Conservation (phyloP, 2,797 vertebrate species). For the Cossypha polioptera region DNA sequence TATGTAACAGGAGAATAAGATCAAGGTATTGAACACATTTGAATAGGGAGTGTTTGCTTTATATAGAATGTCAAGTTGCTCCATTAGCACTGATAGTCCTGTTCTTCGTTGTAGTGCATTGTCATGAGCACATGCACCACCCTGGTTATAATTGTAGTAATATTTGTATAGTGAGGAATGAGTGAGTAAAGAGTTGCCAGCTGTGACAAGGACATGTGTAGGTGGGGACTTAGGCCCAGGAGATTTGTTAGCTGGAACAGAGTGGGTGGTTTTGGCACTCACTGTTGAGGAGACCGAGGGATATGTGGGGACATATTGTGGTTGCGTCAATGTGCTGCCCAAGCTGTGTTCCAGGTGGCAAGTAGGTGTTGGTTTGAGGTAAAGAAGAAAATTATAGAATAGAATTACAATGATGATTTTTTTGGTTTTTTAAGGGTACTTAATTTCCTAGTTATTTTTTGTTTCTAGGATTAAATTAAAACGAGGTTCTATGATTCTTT, state of each 20-base stretch:
- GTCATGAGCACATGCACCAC: neutral
- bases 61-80: neutral
- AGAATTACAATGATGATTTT: neutral
- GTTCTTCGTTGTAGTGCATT: rapidly evolving
- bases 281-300: neutral
- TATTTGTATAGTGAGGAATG: neutral
- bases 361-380: neutral
- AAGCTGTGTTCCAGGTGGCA: neutral
- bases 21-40: neutral
- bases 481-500: neutral
- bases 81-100: neutral
- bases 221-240: rapidly evolving
- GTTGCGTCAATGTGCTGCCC: neutral
- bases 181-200: neutral
- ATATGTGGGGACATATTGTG: neutral
- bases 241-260: neutral
- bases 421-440: neutral
- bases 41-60: neutral
- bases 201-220: neutral
- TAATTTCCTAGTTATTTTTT: neutral
- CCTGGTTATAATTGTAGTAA: neutral
- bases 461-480: neutral
- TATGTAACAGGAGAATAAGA: neutral
- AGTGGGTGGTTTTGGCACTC: neutral
- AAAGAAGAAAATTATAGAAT: neutral